Percentiles rank a stretch among this genome's conserved stretches.
Conservation (phyloP, 2,888 invertebrate genomes). For the Daptonema setosum region DNA sequence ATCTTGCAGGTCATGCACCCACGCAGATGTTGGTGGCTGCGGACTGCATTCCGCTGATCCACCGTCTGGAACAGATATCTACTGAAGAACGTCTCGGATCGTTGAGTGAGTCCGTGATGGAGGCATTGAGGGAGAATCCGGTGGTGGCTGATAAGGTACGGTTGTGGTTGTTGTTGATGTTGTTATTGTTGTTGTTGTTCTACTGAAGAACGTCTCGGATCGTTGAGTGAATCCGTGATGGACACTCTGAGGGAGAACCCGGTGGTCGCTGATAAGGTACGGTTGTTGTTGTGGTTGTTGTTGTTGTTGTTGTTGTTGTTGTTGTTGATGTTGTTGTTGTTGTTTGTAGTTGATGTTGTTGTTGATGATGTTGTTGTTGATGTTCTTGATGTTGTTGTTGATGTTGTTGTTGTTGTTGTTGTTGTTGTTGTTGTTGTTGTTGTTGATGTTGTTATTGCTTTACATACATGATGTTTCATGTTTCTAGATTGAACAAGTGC, state of each 20-base stretch:
- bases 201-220: conserved; percentile 86
- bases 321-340: not conserved
- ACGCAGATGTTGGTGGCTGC: conserved; percentile 30
- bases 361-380: conserved; percentile 1
- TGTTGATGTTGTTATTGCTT: too few species aligned
- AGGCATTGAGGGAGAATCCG: conserved; percentile 35
- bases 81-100: conserved; percentile 92
- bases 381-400: not conserved
- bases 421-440: too few species aligned
- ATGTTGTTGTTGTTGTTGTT: too few species aligned
- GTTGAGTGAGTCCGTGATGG: conserved; percentile 75
- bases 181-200: too few species aligned
- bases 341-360: too few species aligned
- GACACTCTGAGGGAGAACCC: conserved; percentile 36
- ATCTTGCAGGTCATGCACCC: too few species aligned
- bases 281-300: too few species aligned
- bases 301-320: too few species aligned
- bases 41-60: conserved; percentile 76
- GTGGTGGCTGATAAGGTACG: conserved; percentile 27
- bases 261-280: conserved; percentile 28
- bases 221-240: conserved; percentile 79
- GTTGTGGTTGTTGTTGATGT: too few species aligned
- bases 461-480: too few species aligned
- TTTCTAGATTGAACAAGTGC: conserved; percentile 61
- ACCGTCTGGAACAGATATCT: conserved; percentile 83